Base-by-base conservation (phyloP, 1,140 invertebrate genomes). In the Nomia melanderi region DNA sequence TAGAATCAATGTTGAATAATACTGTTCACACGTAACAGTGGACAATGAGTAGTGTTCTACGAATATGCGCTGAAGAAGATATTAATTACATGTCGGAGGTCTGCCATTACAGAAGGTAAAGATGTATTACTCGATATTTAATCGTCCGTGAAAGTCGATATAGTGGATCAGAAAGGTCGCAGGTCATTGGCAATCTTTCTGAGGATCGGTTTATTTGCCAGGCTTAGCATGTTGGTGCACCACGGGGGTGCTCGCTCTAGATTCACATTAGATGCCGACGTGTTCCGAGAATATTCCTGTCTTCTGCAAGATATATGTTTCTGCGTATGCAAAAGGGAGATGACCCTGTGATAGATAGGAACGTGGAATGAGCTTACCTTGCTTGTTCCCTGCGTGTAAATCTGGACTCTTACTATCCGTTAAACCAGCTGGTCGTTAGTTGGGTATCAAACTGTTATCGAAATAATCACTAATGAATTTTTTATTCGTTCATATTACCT, bases 181-280 rank as follows among this genome's bases (percentile, higher is more conserved):
- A 67, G 72, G 59, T 78, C 57, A 74, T 65, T 41, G 47, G 74
- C 27, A 77, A 82, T 84, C 82, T 83, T 27, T 56, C 33, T 57
- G 54, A 76, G 50, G 70, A 83, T 79, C 79, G 64, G 73, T 50
- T 84, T 77, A 87, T 86, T 86, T 81, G 65, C 67, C 63, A 70
- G 57, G 50, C 70, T 76, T 85, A 82, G 65, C 57, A 72, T 33
- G 60, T 69, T 29, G 47, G 57, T 57, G 44, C 85, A 27, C 85
- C 50, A 65, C 81, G 53, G 79, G 84, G 63, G 71, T 77, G 67
- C 82, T 41, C 77, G 81, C 77, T 86, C 81, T 63, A 87, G 86
- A 88, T 88, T 83, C 82, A 81, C 84, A 87, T 89, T 87, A 82
- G 83, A 89, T 88, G 75, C 50, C 80, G 77, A 88, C 85, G 86